Conservation (phyloP, 2,888 invertebrate species). For the Lasioglossum marginatum region DNA sequence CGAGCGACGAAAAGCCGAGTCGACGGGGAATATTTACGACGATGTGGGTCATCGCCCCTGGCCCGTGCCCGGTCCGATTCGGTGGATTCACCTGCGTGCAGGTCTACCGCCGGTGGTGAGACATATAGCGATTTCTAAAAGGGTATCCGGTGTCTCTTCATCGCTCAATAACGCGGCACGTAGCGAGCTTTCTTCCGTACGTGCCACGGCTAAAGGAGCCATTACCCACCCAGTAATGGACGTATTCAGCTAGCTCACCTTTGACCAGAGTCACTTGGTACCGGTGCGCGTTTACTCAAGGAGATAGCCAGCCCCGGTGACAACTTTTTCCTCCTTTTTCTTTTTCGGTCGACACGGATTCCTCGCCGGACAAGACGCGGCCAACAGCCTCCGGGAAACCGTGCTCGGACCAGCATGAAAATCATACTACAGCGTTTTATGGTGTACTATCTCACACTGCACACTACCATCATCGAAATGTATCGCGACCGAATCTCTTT, state of each 20-base stretch:
- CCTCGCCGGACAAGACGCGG: constrained; percentile 27
- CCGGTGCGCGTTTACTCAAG: constrained; percentile 75
- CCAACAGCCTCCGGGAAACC: constrained; percentile 38
- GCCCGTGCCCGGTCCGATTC: constrained; percentile 15
- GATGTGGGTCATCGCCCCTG: constrained; percentile 39
- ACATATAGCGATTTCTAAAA: constrained; percentile 32
- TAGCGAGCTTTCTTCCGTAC: constrained; percentile 49
- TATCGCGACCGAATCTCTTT: not conserved
- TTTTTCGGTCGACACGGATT: constrained; percentile 53
- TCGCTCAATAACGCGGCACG: constrained; percentile 33
- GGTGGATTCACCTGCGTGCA: constrained; percentile 28
- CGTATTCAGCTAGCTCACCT: constrained; percentile 78
- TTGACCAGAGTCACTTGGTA: constrained; percentile 70
- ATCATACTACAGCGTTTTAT: not conserved
- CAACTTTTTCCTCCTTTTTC: constrained; percentile 58
- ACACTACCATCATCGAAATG: not conserved
- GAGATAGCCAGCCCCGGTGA: constrained; percentile 72
- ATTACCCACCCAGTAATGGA: constrained; percentile 77
- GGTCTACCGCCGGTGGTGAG: not conserved
- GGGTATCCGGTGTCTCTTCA: constrained; percentile 41
- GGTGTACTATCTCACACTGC: not conserved
- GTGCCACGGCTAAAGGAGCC: constrained; percentile 74
- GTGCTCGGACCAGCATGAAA: constrained; percentile 3
- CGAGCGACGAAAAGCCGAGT: not conserved
- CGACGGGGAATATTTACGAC: constrained; percentile 31